phyloP scores from a whole-genome alignment of 2,888 invertebrate species.

The Microplitis manilae region DNA sequence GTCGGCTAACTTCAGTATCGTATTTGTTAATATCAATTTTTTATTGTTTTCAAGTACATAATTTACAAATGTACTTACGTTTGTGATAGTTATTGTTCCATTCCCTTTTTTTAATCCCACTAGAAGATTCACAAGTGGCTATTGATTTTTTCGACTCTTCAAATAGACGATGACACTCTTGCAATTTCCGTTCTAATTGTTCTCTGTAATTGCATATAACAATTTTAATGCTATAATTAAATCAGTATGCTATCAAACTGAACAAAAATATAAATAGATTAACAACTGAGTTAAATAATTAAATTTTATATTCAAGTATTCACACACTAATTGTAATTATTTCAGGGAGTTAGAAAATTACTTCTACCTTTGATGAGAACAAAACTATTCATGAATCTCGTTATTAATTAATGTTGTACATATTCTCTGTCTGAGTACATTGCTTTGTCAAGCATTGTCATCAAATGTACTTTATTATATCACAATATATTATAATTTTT shows the following conservation, averaged over 20 bases:
- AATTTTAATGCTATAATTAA: background rate
- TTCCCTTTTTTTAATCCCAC: background rate
- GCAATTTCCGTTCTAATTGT: constrained; percentile 41
- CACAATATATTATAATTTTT: too few species aligned
- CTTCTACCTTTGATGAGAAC: background rate
- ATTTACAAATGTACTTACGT: background rate
- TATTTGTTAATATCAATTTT: too few species aligned
- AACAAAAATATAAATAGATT: background rate
- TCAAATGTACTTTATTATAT: too few species aligned
- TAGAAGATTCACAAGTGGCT: background rate
- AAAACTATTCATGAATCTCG: background rate
- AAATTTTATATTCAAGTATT: too few species aligned
- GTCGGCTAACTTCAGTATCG: too few species aligned
- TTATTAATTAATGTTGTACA: background rate
- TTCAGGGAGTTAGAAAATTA: too few species aligned
- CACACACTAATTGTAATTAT: background rate
- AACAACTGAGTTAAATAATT: background rate
- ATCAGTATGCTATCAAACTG: too few species aligned
- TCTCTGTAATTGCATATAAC: constrained; percentile 24
- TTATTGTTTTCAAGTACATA: background rate
- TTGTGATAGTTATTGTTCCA: constrained; percentile 4
- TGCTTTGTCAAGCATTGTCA: too few species aligned
- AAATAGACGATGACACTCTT: constrained; percentile 42
- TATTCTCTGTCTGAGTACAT: background rate
- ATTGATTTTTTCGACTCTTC: constrained; percentile 39